Conservation (phyloP, 2,888 invertebrate genomes). For the Apodemia duryi region DNA sequence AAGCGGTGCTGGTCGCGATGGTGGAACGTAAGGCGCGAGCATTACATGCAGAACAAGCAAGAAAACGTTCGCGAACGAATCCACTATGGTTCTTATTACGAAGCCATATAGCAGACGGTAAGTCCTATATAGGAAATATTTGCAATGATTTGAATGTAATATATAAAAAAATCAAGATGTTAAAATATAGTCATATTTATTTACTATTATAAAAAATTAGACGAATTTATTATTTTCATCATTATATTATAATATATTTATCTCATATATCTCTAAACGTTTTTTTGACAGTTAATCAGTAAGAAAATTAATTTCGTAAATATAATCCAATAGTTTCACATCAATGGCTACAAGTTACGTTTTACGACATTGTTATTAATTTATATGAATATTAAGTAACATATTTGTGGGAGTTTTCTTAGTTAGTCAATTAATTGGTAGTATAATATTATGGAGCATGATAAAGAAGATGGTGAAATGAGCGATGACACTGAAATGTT, state of each 20-base stretch:
- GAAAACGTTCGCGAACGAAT: conserved; percentile 56
- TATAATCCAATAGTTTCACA: no score
- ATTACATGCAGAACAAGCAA: conserved; percentile 80
- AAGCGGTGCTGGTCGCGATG: conserved; percentile 84
- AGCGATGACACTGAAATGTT: conserved; percentile 66
- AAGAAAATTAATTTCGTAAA: no score
- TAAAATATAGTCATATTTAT: no score
- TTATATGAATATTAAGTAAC: neutral
- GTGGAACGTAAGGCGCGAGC: conserved; percentile 83
- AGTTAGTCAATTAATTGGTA: neutral
- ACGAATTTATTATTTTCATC: no score
- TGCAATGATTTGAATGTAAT: no score
- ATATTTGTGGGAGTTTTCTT: neutral
- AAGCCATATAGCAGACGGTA: conserved; percentile 67
- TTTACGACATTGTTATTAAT: neutral
- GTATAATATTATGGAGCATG: conserved; percentile 41
- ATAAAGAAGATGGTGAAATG: conserved; percentile 74
- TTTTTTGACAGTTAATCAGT: no score
- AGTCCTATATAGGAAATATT: conserved; percentile 22
- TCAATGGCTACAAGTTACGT: neutral
- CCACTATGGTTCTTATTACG: conserved; percentile 63
- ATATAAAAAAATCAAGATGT: no score
- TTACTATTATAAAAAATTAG: no score
- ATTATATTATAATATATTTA: no score
- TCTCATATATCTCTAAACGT: no score